A percentile compares a stretch with the other conserved stretches of the same genome.
Evolutionary conservation across 1,140 invertebrate genomes (phyloP).

Genomic region (Himalopsyche phryganea): DNA sequence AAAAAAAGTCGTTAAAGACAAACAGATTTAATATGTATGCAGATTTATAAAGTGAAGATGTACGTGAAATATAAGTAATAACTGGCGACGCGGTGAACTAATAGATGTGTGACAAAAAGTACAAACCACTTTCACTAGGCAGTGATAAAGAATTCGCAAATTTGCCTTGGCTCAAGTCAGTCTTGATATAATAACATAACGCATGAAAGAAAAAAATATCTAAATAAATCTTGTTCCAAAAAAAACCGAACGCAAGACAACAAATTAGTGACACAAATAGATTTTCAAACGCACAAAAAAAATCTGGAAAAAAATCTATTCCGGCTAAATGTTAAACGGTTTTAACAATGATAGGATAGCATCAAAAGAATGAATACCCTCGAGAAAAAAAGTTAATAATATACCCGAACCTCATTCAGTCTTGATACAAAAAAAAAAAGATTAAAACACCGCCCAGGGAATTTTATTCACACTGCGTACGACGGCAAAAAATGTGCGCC

Average conservation of each 20-base stretch:
- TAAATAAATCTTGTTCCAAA: background rate
- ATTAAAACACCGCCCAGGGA: slow-evolving; percentile 24
- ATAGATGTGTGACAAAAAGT: slow-evolving; percentile 22
- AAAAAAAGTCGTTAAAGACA: too few relatives aligned
- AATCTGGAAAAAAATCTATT: slow-evolving; percentile 10
- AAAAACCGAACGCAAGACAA: slow-evolving; percentile 10
- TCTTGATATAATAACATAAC: background rate
- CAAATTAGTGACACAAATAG: slow-evolving; percentile 27
- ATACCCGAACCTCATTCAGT: slow-evolving; percentile 21
- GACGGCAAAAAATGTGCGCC: slow-evolving; percentile 17
- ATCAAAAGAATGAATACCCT: slow-evolving; percentile 20
- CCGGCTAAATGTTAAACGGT: slow-evolving; percentile 25
- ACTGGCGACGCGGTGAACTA: background rate
- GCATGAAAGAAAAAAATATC: too few relatives aligned
- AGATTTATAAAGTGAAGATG: too few relatives aligned
- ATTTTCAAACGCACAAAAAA: slow-evolving; percentile 20
- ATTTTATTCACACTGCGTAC: slow-evolving; percentile 21
- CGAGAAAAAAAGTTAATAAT: slow-evolving; percentile 30
- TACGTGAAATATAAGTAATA: too few relatives aligned
- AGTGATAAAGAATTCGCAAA: slow-evolving; percentile 6
- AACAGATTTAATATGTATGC: too few relatives aligned
- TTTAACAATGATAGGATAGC: slow-evolving; percentile 14
- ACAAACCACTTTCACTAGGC: background rate
- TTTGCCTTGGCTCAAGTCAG: background rate
- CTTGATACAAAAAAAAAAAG: slow-evolving; percentile 10